Conservation (phyloP, 2,888 invertebrate species). For the Cryptus armator region DNA sequence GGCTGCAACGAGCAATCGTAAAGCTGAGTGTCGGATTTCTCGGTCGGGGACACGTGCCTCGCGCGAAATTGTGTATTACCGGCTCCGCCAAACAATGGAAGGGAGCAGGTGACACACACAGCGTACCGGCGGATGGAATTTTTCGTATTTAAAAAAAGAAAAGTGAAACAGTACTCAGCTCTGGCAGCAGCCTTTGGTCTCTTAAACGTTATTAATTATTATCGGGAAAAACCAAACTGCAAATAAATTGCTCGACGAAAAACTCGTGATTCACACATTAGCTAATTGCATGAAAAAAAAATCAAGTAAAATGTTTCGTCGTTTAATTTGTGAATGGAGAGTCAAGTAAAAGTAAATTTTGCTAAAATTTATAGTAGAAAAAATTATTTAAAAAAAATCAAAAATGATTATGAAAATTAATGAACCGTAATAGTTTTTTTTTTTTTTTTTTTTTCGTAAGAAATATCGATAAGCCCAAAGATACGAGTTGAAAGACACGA, state of each 20-base stretch:
- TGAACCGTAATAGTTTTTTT: too few species aligned
- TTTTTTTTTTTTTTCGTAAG: too few species aligned
- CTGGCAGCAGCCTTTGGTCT: not conserved
- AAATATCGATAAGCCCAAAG: too few species aligned
- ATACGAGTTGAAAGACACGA: not conserved
- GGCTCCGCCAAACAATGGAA: slow-evolving; percentile 74
- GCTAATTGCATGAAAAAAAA: not conserved
- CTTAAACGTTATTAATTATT: not conserved
- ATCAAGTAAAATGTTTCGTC: not conserved
- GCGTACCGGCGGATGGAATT: slow-evolving; percentile 33
- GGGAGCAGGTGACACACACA: slow-evolving; percentile 77
- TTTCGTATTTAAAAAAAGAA: slow-evolving; percentile 30
- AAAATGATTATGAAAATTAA: too few species aligned
- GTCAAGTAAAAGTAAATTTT: not conserved
- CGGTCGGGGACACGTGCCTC: slow-evolving; percentile 70
- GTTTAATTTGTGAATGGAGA: not conserved
- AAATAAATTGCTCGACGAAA: not conserved
- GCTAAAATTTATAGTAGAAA: not conserved
- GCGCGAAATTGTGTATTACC: slow-evolving; percentile 65
- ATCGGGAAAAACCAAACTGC: not conserved
- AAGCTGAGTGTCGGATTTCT: slow-evolving; percentile 78
- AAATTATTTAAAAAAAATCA: too few species aligned
- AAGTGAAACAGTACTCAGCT: not conserved
- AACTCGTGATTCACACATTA: not conserved
- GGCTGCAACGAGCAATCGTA: slow-evolving; percentile 71